Percentiles rank a stretch among this genome's conserved stretches.
Evolutionary conservation across 2,113 vertebrate genomes (phyloP).

Genomic region (Anarhynchus alexandrinus): DNA sequence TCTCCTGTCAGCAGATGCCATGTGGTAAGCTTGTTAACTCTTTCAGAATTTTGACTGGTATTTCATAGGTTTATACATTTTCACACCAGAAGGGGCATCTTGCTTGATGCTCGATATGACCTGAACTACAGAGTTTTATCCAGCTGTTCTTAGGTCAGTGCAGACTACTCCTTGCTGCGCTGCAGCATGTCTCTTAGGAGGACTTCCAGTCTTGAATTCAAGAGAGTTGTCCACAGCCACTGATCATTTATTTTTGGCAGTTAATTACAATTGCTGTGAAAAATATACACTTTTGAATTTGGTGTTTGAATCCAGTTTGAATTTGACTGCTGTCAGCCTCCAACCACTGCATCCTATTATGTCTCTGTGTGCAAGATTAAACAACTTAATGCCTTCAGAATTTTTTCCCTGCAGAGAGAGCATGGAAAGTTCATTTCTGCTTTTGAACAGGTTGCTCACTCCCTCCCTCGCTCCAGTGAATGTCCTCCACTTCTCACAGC

Average conservation of each 20-base stretch:
- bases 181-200: not conserved
- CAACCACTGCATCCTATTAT: not conserved
- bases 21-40: not conserved
- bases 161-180: not conserved
- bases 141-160: not conserved
- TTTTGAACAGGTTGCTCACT: not conserved
- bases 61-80: not conserved
- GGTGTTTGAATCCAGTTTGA: not conserved
- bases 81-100: not conserved
- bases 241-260: not conserved
- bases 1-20: not conserved
- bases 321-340: not conserved
- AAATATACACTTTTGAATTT: not conserved
- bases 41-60: not conserved
- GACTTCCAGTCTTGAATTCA: not conserved
- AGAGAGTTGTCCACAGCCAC: not conserved
- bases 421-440: not conserved
- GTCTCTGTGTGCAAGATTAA: not conserved
- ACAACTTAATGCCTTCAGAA: not conserved
- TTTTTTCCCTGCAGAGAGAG: not conserved
- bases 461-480: not conserved
- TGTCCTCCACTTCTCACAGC: not conserved
- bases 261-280: not conserved
- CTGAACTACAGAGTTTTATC: not conserved
- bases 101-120: rapidly evolving